phyloP scores from a whole-genome alignment of 1,140 invertebrate species.

The Linepithema humile region DNA sequence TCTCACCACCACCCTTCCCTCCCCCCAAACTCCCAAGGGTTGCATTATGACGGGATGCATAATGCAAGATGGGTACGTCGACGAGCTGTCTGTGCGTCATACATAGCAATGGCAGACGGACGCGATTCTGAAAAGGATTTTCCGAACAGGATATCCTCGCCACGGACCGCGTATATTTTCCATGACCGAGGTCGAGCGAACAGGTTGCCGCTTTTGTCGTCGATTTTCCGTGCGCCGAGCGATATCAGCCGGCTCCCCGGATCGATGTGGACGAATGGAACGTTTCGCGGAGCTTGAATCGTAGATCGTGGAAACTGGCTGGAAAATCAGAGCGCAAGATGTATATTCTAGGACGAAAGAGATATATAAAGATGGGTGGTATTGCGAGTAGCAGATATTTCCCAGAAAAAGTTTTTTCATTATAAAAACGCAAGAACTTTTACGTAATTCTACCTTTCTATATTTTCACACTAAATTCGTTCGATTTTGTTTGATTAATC shows the following conservation, averaged over 20 bases:
- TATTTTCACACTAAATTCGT: neutral
- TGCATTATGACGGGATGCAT: slow-evolving; percentile 72
- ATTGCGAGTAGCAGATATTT: neutral
- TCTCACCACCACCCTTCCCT: neutral
- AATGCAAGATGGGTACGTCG: slow-evolving; percentile 68
- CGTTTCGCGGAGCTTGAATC: slow-evolving; percentile 38
- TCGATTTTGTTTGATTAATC: neutral
- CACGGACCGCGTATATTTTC: slow-evolving; percentile 55
- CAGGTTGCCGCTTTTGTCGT: slow-evolving; percentile 56
- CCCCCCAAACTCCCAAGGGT: slow-evolving; percentile 48
- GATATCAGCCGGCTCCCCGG: slow-evolving; percentile 43
- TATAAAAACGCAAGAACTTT: neutral
- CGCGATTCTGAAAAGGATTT: slow-evolving; percentile 68
- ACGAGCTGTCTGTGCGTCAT: slow-evolving; percentile 65
- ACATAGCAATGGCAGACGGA: slow-evolving; percentile 70
- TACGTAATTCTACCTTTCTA: neutral
- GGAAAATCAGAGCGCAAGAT: slow-evolving; percentile 38
- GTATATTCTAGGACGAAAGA: slow-evolving; percentile 18
- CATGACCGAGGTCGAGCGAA: slow-evolving; percentile 57
- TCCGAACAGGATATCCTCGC: slow-evolving; percentile 50
- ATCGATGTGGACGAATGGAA: slow-evolving; percentile 48
- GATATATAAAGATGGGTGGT: neutral
- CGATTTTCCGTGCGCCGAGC: slow-evolving; percentile 44
- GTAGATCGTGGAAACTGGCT: slow-evolving; percentile 30
- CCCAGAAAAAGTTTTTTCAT: neutral